Conservation (phyloP, 1,140 invertebrate species). For the Rhagoletis zephyria region DNA sequence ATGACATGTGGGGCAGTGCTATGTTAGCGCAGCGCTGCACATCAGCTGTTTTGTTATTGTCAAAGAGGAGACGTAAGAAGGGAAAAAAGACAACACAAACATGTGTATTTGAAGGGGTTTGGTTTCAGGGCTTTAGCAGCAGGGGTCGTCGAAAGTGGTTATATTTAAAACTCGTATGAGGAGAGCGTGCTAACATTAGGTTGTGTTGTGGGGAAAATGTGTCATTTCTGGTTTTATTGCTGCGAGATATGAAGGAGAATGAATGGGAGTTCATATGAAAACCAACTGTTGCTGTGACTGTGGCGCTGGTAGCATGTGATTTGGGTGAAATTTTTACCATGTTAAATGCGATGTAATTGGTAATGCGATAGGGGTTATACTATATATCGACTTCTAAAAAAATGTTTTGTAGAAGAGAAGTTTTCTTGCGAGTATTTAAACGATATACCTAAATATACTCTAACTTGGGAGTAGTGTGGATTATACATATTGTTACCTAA, state of each 20-base stretch:
- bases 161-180: background rate
- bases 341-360: too few relatives aligned
- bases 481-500: too few relatives aligned
- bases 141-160: conserved; percentile 8
- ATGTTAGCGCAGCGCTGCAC: background rate
- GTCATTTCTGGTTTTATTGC: background rate
- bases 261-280: background rate
- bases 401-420: too few relatives aligned
- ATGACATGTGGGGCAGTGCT: conserved; percentile 39
- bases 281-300: background rate
- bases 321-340: too few relatives aligned
- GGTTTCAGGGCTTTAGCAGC: background rate
- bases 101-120: background rate
- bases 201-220: conserved; percentile 4
- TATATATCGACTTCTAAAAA: too few relatives aligned
- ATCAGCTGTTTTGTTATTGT: conserved; percentile 42
- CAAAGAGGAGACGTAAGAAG: background rate
- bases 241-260: conserved; percentile 4
- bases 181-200: background rate
- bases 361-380: too few relatives aligned
- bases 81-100: background rate
- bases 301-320: too few relatives aligned
- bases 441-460: too few relatives aligned
- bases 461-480: too few relatives aligned
- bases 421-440: too few relatives aligned